Evolutionary conservation across 2,797 vertebrate species (phyloP), one percentile per base, ranked within the genome.

Genomic region (Distichodus sexfasciatus): DNA sequence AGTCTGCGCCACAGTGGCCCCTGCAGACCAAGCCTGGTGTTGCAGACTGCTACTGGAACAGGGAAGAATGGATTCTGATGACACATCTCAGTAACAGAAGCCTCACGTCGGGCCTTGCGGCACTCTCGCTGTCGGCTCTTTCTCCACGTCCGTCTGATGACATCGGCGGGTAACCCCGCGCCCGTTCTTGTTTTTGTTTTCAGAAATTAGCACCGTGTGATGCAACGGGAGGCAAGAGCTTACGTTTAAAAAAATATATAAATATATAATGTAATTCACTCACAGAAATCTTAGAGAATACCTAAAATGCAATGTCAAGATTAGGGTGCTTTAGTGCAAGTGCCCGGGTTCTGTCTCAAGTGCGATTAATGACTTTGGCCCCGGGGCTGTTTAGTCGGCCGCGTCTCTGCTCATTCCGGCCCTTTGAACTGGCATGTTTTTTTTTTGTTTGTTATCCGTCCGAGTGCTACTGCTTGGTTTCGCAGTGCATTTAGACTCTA

Each of bases 191-290:
- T 87, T 87, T 84, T 82, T 53, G 83, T 82, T 81, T 85, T 81
- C 11, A 7, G 76, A 85, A 85, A 82, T 84, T 67, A 87, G 82
- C 79, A 75, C 82, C 29, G 77, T 79, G 86, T 92, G 90, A 92
- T 90, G 90, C 87, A 91, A 92, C 78, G 76, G 77, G 77, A 33
- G 63, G 90, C 84, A 92, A 92, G 71, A 46, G 57, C 72, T 81
- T 50, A 54, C 29, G 59, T 72, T 81, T 79, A 46, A n/a, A 69
- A 48, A 74, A 24, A 26, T 17, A 31, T 19, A 24, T 12, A 3
- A 41, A 43, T 23, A 51, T 11, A 6, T 21, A 28, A 58, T 50
- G 26, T 44, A 43, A 64, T 63, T 46, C 47, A 19, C 19, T 14
- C 26, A 38, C 46, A 7, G 19, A 66, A 54, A 68, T 61, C 61